A percentile compares a stretch with the other conserved stretches of the same genome.
Conservation (phyloP, 1,140 invertebrate species). For the Metaphire vulgaris region DNA sequence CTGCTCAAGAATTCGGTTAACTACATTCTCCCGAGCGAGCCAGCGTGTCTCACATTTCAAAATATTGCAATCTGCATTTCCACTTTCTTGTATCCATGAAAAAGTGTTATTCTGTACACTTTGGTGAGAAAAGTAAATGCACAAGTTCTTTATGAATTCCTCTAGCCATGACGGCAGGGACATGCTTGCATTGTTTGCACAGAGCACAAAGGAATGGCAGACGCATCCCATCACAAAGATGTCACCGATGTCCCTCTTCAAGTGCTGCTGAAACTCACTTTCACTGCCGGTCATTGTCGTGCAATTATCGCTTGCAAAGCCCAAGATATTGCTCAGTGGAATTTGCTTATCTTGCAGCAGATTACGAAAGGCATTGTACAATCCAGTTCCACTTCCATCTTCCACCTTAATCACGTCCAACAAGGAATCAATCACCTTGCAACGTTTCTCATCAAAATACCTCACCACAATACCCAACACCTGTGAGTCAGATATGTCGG, state of each 20-base stretch:
- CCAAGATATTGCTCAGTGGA: not conserved
- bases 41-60: not conserved
- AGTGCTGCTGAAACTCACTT: not conserved
- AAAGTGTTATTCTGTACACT: not conserved
- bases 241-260: not conserved
- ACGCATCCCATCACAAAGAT: not conserved
- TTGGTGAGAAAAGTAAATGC: not conserved
- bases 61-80: too few species aligned
- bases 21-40: not conserved
- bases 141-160: not conserved
- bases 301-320: not conserved
- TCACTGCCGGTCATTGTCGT: not conserved
- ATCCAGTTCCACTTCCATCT: not conserved
- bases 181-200: not conserved
- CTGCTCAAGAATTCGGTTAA: not conserved
- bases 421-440: not conserved
- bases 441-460: not conserved
- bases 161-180: not conserved
- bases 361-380: not conserved
- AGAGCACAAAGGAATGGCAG: not conserved
- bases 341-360: not conserved
- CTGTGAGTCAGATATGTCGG: not conserved
- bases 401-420: not conserved
- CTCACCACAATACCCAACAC: not conserved
- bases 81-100: not conserved